Evolutionary conservation across 2,113 vertebrate genomes (phyloP), one percentile per base, ranked within the genome.

Genomic region (Dendropsophus ebraccatus): DNA sequence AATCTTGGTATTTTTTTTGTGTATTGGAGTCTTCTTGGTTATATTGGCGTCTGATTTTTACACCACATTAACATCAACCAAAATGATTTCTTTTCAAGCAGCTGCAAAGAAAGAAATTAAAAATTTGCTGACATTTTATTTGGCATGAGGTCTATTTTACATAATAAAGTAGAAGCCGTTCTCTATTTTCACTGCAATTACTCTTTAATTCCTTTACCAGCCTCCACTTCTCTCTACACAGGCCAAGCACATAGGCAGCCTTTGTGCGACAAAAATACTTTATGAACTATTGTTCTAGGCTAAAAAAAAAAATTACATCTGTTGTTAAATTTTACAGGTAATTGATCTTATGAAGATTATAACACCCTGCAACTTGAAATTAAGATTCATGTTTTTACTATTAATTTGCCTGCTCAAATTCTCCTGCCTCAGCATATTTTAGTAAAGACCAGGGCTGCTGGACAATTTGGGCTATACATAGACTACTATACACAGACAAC

Each of bases 111-210:
- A 72, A 72, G 21, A 83, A 32, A 72, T 37, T 25, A n/a, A 56
- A 25, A 52, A 50, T 72, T 72, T 83, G 67, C 81, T 56, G 81
- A 72, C 81, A 25, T 72, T 79, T 41, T 60, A 72, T 72, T 83
- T 83, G 67, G 81, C 65, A 83, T n/a, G 30, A 54, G 23, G 6
- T 72, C 49, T 72, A 32, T 19, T 56, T 82, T 32, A 69, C 23
- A 69, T 41, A 81, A 32, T 13, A 30, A 70, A 54, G 47, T 69
- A 69, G 23, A 54, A 49, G 19, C 69, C 54, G 81, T 83, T 83
- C 65, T 70, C 62, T 70, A 28, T 70, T 83, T 83, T 50, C 13
- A 11, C 32, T 37, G 65, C 28, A 72, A 79, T 58, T 58, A 79
- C 54, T 60, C 49, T 50, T 49, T 72, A 72, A 83, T 83, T 70